Base-by-base conservation (phyloP, 2,888 invertebrate genomes). In the Athalia cordata region DNA sequence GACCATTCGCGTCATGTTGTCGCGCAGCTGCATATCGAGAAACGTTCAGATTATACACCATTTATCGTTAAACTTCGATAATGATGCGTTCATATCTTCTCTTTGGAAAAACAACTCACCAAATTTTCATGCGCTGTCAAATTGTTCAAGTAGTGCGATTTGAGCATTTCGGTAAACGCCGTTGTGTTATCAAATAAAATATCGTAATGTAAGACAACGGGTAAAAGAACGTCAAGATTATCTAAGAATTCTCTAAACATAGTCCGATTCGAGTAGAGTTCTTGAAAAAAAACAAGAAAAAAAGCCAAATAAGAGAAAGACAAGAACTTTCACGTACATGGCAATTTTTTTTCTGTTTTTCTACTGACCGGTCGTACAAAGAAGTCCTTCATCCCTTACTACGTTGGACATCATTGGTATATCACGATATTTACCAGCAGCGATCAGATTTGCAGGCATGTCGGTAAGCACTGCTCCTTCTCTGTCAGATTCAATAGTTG, bases 391-490 rank as follows among this genome's bases (percentile, higher is more conserved):
- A 50, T 84, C 77, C 45, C 74, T 77, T 5, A 81, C 80, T 15
- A 79, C 59, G 9, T 82, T 82, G 15, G 62, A 65, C 5, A 85
- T 81, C 61, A 78, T 82, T 7, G 84, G 84, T 9, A 79, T 75
- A 76, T 85, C 83, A 43, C 72, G 79, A 29, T 81, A 64, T 79
- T 80, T 80, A 3, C 79, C 76, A 15, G 15, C 11, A 9, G 80
- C 68, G 9, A 82, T 78, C 6, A 74, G 67, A 50, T 81, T 68
- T 2, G 80, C 57, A 0, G 83, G 83, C 66, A 57, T 77, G 11
- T 76, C 76, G 6, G 83, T 82, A 3, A 85, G 68, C 72, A 85
- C 81, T 3, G 84, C 84, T n/a, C 81, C 83, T 7, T 83, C 79
- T 3, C 77, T 62, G 7, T 80, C 66, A 3, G 82, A 83, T 67